Evolutionary conservation across 64 coral and sea anemone genomes (phyloP).

Genomic region (Trachythela sp.): DNA sequence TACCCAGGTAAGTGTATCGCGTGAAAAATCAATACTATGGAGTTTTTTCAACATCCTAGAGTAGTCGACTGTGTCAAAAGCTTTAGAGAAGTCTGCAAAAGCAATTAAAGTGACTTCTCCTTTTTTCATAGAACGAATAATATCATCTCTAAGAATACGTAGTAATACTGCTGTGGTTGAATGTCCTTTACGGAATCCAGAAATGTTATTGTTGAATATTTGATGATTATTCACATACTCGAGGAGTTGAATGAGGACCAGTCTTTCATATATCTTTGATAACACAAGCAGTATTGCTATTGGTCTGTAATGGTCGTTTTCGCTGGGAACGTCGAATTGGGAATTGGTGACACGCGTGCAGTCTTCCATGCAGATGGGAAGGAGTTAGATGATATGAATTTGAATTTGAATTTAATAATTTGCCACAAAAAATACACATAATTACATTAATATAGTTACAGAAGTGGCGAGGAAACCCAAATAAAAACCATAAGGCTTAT

Average conservation of each 20-base stretch:
- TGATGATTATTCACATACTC: slow-evolving; percentile 12
- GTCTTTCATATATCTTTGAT: slow-evolving; percentile 43
- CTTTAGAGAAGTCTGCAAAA: slow-evolving; percentile 27
- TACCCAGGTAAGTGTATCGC: neutral
- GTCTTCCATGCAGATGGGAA: slow-evolving; percentile 37
- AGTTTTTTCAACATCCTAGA: slow-evolving; percentile 4
- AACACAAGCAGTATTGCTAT: slow-evolving; percentile 40
- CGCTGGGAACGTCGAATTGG: neutral
- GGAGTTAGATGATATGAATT: too few species aligned
- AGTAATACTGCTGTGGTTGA: slow-evolving; percentile 37
- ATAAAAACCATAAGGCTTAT: too few species aligned
- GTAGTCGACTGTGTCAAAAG: slow-evolving; percentile 31
- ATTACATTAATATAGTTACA: too few species aligned
- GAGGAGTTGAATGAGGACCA: slow-evolving; percentile 13
- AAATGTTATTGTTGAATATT: slow-evolving; percentile 1
- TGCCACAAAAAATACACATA: too few species aligned
- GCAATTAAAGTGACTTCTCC: slow-evolving; percentile 32
- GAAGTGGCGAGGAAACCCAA: too few species aligned
- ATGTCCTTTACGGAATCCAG: slow-evolving; percentile 54
- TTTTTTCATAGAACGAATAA: slow-evolving; percentile 29
- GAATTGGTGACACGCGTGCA: slow-evolving; percentile 46
- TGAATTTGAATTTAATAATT: too few species aligned
- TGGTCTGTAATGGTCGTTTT: slow-evolving; percentile 22
- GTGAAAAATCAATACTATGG: slow-evolving; percentile 18
- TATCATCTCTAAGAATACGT: slow-evolving; percentile 41